Base-by-base conservation (phyloP, 2,888 invertebrate genomes). In the Ophion costatus region DNA sequence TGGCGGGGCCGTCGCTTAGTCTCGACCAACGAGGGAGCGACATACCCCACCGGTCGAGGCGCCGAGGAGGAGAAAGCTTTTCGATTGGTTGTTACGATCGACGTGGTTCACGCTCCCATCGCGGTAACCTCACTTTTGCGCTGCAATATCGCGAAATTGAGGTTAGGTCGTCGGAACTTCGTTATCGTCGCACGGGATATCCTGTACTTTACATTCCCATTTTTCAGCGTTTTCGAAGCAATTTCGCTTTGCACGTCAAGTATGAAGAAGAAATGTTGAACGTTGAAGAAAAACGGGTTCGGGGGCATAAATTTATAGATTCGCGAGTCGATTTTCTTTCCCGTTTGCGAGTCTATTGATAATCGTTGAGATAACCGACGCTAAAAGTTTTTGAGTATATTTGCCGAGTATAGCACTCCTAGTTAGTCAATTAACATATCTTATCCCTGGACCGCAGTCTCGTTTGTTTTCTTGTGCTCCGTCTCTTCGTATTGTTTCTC, bases 391-490 rank as follows among this genome's bases (percentile, higher is more conserved):
- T 51, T 5, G 85, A 82, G 85, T 83, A 86, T 85, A 79, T 85
- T 70, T 85, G 81, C 38, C 61, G 84, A 84, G 76, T 79, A 82
- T 73, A 83, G 76, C 83, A 79, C 77, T 75, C 77, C 51, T 77
- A 83, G 73, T 69, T 78, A 84, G 56, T 78, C 80, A 83, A 80
- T 82, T 83, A 81, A 71, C 76, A 82, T 86, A 51, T 51, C 73
- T 73, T 76, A 66, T 61, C 45, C 33, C 77, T 71, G 64, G 69
- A 69, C 80, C 79, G 63, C 63, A 29, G 38, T 45, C 22, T 56
- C 59, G 51, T 5, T 5, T 17, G 11, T 51, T 51, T 76, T 74
- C 90, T 91, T 91, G 91, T 91, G 91, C 91, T 89, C 86, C 51
- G 88, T 89, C 87, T 85, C 66, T 22, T 77, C 33, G 69, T 81